phyloP scores from a whole-genome alignment of 2,888 invertebrate genomes.

The Gandaritis pyraliata region DNA sequence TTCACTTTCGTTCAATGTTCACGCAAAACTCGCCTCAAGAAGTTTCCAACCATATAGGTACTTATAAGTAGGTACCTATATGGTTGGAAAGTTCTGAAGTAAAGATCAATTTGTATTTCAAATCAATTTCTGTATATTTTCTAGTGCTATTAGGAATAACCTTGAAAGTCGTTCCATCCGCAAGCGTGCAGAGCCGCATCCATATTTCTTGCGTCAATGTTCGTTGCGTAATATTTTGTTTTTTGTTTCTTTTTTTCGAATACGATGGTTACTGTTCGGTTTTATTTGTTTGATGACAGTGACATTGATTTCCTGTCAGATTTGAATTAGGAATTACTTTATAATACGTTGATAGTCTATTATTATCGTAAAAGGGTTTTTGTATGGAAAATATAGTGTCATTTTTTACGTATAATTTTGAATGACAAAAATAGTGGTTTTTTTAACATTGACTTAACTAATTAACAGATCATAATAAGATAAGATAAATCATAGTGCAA shows the following conservation, averaged over 20 bases:
- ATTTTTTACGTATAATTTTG: too few relatives aligned
- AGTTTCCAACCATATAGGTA: too few relatives aligned
- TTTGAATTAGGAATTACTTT: slow-evolving; percentile 16
- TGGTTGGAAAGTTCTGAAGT: too few relatives aligned
- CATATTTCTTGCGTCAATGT: slow-evolving; percentile 55
- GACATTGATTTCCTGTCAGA: slow-evolving; percentile 30
- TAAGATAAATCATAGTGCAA: too few relatives aligned
- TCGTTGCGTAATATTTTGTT: slow-evolving; percentile 30
- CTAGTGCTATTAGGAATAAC: background rate
- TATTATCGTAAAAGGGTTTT: background rate
- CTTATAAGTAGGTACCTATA: too few relatives aligned
- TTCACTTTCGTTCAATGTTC: too few relatives aligned
- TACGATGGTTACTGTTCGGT: slow-evolving; percentile 23
- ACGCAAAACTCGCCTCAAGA: too few relatives aligned
- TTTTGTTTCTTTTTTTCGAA: slow-evolving; percentile 25
- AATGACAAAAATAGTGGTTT: too few relatives aligned
- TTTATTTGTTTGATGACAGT: slow-evolving; percentile 29
- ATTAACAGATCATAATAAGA: too few relatives aligned
- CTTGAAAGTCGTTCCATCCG: slow-evolving; percentile 9
- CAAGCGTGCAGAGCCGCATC: slow-evolving; percentile 44
- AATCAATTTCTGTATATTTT: background rate
- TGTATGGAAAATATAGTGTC: too few relatives aligned
- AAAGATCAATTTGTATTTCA: too few relatives aligned
- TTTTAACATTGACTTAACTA: too few relatives aligned
- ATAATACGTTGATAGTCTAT: background rate